Evolutionary conservation across 2,797 vertebrate genomes (phyloP), one percentile per base, ranked within the genome.

Genomic region (Telmatherina bonti): DNA sequence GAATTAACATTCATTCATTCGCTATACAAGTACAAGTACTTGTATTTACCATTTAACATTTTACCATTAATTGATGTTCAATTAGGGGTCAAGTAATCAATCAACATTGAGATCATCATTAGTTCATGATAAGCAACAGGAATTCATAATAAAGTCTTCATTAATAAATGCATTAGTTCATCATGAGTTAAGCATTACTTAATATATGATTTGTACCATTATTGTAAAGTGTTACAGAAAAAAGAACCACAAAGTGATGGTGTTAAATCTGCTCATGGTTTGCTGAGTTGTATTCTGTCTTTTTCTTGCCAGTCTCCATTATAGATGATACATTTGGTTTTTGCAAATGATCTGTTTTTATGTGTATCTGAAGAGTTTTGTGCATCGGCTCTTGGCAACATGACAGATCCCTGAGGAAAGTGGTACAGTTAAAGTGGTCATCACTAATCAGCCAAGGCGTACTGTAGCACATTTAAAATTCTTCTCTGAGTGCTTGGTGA

Each of bases 401-500:
- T 55, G 29, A 57, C 59, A 30, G 26, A 68, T 7, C 26, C 7
- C n/a, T 10, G 31, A 47, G 11, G 52, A 70, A 66, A 29, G 29
- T 27, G 22, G 10, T 24, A 16, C 24, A 38, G 16, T 41, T 13
- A 16, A 30, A 76, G n/a, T 55, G 33, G 6, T 33, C 53, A 20
- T 52, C 22, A 2, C 55, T 57, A 58, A 43, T 18, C 49, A 16
- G 31, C 11, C n/a, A 22, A 51, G 5, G 5, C 5, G n/a, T 22
- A 61, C 1, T 24, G 56, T 51, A 47, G 22, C 15, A 43, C 7
- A 53, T 61, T 63, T 49, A 47, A 66, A 65, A 22, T 62, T 27
- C 43, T 45, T 26, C n/a, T n/a, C 35, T 41, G 36, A 22, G 56
- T 7, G 68, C 33, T 38, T 45, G 62, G 22, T 47, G 65, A 78